These are phyloP conservation scores for Riparia riparia DNA, from an alignment of 2,113 vertebrate species.

Conservation along the genomic window DNA sequence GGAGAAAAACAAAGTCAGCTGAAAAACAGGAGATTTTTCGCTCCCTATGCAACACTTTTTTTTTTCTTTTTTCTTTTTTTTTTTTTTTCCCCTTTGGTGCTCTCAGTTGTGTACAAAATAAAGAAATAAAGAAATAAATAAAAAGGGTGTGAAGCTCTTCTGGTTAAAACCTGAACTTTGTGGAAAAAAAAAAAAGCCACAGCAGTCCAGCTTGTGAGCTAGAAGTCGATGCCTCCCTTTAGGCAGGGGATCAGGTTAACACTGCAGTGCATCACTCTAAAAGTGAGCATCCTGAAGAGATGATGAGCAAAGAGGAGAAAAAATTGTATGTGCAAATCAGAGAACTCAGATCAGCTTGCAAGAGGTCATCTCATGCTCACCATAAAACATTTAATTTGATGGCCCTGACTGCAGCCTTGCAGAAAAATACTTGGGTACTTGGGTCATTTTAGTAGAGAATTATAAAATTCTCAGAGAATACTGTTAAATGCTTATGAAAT, in stretches of 20 bases:
- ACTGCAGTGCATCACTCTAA: neutral
- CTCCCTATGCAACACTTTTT: neutral
- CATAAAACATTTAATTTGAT: neutral
- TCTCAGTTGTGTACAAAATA: neutral
- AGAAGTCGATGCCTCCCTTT: neutral
- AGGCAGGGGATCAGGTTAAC: neutral
- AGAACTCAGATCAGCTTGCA: accelerated
- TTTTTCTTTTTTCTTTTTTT: neutral
- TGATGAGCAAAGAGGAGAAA: neutral
- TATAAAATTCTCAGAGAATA: neutral
- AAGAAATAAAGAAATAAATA: neutral
- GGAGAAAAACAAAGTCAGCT: neutral
- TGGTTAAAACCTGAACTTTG: neutral
- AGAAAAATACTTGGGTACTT: neutral
- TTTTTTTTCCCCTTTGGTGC: too few relatives aligned
- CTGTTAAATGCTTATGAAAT: neutral
- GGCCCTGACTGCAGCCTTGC: neutral
- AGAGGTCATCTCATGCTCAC: neutral
- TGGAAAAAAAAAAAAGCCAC: neutral
- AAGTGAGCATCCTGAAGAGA: accelerated
- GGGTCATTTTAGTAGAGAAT: neutral
- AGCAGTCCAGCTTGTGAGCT: neutral
- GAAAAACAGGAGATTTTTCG: neutral
- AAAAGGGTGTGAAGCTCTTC: neutral
- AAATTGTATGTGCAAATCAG: neutral